A percentile compares a stretch with the other conserved stretches of the same genome.
Conservation (phyloP, 1,140 invertebrate species). For the Brachionus koreanus region DNA sequence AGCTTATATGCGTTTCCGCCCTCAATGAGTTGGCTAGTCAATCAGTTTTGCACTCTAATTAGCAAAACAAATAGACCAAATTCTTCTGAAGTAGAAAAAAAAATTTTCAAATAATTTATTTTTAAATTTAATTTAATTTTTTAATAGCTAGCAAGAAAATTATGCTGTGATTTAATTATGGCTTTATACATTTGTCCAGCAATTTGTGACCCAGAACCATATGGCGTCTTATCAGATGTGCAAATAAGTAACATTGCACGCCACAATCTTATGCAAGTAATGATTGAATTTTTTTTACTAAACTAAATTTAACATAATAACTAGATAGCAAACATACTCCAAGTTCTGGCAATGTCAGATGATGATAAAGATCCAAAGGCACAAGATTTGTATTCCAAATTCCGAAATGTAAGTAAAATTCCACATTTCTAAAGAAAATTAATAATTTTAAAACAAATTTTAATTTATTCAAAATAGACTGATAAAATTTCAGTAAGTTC, state of each 20-base stretch:
- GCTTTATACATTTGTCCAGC: conserved; percentile 91
- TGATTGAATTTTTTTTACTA: conserved; percentile 46
- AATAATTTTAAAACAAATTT: not conserved
- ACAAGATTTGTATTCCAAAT: conserved; percentile 70
- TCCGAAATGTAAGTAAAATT: conserved; percentile 65
- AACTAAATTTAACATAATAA: conserved; percentile 40
- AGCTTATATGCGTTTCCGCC: conserved; percentile 88
- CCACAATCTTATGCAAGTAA: conserved; percentile 82
- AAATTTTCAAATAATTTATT: too few species aligned
- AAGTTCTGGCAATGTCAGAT: conserved; percentile 78
- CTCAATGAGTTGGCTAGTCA: conserved; percentile 63
- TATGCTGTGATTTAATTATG: conserved; percentile 88
- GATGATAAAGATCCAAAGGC: conserved; percentile 71
- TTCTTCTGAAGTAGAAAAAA: conserved; percentile 63
- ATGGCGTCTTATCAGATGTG: conserved; percentile 81
- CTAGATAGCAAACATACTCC: conserved; percentile 74
- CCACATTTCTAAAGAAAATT: conserved; percentile 5
- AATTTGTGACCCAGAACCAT: conserved; percentile 88
- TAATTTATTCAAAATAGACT: not conserved
- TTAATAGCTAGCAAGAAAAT: conserved; percentile 51
- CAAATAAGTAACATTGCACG: conserved; percentile 83
- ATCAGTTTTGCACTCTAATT: conserved; percentile 62
- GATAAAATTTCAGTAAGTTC: conserved; percentile 32
- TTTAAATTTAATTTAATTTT: too few species aligned
- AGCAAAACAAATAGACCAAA: conserved; percentile 56